A percentile compares a stretch with the other conserved stretches of the same genome.
Conservation (phyloP, 2,888 invertebrate species). For the Drosophila formosana region DNA sequence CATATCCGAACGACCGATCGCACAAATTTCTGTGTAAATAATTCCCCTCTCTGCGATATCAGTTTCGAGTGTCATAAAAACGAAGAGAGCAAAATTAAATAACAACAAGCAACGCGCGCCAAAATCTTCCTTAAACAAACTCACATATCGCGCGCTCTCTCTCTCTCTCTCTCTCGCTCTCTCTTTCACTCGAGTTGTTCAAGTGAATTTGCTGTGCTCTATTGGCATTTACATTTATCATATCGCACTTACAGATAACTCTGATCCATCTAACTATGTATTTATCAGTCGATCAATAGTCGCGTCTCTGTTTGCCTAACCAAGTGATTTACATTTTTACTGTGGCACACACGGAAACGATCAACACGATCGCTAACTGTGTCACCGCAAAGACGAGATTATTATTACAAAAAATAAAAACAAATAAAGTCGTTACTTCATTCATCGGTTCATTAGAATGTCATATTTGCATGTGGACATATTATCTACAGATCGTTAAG, state of each 20-base stretch:
- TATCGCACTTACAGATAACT: constrained; percentile 20
- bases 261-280: constrained; percentile 19
- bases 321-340: constrained; percentile 72
- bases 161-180: constrained; percentile 12
- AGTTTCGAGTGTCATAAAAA: constrained; percentile 43
- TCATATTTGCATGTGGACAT: no score
- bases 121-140: constrained; percentile 73
- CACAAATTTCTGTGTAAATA: constrained; percentile 59
- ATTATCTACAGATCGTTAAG: no score
- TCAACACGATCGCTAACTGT: constrained; percentile 43
- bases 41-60: constrained; percentile 58
- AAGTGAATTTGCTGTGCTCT: constrained; percentile 72
- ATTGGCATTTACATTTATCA: constrained; percentile 41
- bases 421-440: background rate
- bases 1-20: constrained; percentile 50
- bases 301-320: constrained; percentile 63
- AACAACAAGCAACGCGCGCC: constrained; percentile 48
- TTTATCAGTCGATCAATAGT: constrained; percentile 26
- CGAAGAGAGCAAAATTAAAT: background rate
- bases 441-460: no score
- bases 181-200: constrained; percentile 60
- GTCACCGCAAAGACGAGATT: constrained; percentile 40
- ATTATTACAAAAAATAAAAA: background rate
- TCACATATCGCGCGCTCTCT: constrained; percentile 17
- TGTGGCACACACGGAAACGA: constrained; percentile 58